Conservation (phyloP, 2,888 invertebrate genomes). For the Allophyes oxyacanthae region DNA sequence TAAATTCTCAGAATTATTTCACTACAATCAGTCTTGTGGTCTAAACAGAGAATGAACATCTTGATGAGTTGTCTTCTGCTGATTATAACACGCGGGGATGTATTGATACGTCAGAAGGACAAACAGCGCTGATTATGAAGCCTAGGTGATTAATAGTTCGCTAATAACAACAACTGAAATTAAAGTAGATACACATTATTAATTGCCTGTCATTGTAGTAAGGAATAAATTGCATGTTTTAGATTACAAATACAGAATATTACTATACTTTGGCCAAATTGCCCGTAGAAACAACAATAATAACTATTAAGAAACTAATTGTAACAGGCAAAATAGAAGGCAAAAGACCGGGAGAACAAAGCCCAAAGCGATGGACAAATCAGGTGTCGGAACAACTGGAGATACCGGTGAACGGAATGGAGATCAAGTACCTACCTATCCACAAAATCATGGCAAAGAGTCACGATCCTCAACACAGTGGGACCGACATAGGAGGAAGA, state of each 20-base stretch:
- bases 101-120: constrained; percentile 32
- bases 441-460: too few species aligned
- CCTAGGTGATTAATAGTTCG: constrained; percentile 40
- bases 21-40: constrained; percentile 11
- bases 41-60: constrained; percentile 28
- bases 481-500: too few species aligned
- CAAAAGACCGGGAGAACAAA: too few species aligned
- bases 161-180: constrained; percentile 43
- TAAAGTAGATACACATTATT: constrained; percentile 22
- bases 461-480: too few species aligned
- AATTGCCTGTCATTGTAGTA: constrained; percentile 24
- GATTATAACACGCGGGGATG: constrained; percentile 27
- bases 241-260: constrained; percentile 11
- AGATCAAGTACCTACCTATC: too few species aligned
- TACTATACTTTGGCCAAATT: neutral
- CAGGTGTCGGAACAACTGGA: too few species aligned
- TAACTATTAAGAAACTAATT: too few species aligned
- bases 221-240: constrained; percentile 14
- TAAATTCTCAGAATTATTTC: constrained; percentile 24
- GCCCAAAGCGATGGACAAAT: too few species aligned
- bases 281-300: too few species aligned
- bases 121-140: constrained; percentile 45
- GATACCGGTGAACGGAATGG: too few species aligned
- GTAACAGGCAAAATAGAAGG: too few species aligned
- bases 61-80: constrained; percentile 44